A percentile compares a stretch with the other conserved stretches of the same genome.
Evolutionary conservation across 2,888 invertebrate genomes (phyloP).

Genomic region (Hyppa rectilinea): DNA sequence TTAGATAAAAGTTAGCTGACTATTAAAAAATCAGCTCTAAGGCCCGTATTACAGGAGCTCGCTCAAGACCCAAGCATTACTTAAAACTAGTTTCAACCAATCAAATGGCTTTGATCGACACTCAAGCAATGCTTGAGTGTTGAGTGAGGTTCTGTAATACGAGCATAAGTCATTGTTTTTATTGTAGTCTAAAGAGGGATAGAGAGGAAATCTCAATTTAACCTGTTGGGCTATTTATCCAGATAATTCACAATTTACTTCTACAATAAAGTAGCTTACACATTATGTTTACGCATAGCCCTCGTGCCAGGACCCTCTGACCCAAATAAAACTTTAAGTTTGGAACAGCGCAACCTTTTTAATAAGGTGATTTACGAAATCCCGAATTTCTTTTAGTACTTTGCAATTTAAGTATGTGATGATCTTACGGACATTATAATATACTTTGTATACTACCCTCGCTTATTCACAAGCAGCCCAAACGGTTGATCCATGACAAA

Average conservation of each 20-base stretch:
- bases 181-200: not conserved
- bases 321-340: not conserved
- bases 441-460: not conserved
- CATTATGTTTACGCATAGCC: not conserved
- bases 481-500: not conserved
- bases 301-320: constrained; percentile 6
- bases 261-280: not conserved
- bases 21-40: too few species aligned
- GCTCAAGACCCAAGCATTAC: too few species aligned
- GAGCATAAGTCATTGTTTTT: not conserved
- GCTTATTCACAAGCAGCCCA: not conserved
- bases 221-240: not conserved
- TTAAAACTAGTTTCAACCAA: too few species aligned
- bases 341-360: not conserved
- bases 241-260: not conserved
- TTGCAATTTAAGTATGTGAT: too few species aligned
- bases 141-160: too few species aligned
- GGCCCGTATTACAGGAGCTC: too few species aligned
- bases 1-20: too few species aligned
- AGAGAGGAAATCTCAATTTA: not conserved
- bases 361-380: not conserved
- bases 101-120: too few species aligned
- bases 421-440: not conserved
- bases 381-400: not conserved
- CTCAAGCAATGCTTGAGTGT: too few species aligned